phyloP scores from a whole-genome alignment of 2,113 vertebrate genomes.

The Talpa occidentalis region DNA sequence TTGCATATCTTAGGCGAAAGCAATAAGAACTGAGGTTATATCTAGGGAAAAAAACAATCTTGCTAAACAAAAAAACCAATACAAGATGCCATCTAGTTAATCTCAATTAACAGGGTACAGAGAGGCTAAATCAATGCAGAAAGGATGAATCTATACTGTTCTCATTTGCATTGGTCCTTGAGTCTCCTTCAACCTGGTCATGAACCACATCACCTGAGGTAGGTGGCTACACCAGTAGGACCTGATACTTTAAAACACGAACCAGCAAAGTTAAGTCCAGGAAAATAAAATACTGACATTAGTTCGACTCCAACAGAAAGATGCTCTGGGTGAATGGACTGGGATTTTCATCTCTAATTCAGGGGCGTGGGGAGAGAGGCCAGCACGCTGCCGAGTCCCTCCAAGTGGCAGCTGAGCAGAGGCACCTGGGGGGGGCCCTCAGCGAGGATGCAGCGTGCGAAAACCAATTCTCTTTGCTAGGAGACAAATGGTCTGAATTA shows the following conservation, averaged over 20 bases:
- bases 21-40: background rate
- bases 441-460: background rate
- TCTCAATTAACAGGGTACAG: background rate
- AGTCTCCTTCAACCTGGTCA: background rate
- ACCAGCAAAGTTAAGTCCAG: background rate
- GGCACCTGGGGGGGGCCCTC: no score
- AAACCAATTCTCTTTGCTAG: constrained; percentile 28
- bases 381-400: background rate
- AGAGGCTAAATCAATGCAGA: background rate
- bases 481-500: constrained; percentile 65
- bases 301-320: constrained; percentile 52
- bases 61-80: constrained; percentile 27
- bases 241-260: constrained; percentile 46
- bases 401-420: no score
- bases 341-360: constrained; percentile 7
- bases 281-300: constrained; percentile 29
- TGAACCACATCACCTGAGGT: background rate
- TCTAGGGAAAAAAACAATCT: background rate
- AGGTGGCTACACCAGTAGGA: background rate
- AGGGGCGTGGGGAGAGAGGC: background rate
- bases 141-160: background rate
- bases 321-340: background rate
- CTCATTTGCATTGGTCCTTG: background rate
- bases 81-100: background rate
- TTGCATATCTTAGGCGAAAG: background rate